These are phyloP conservation scores for Austrolebias charrua DNA, from an alignment of 2,797 vertebrate genomes.

Conservation along the genomic window DNA sequence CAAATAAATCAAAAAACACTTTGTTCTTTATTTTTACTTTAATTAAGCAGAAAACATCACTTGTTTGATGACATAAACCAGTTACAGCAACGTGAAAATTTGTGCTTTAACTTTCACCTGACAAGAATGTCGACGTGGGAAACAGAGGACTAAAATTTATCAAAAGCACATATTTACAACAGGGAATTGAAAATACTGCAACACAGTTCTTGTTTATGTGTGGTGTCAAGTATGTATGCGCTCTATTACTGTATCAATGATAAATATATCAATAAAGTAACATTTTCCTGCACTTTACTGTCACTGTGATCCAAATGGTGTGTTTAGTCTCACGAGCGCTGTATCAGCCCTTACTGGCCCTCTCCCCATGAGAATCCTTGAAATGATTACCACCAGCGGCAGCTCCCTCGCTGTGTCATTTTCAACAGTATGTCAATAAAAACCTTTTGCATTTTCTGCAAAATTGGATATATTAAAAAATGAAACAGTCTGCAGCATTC, in stretches of 20 bases:
- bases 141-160: slow-evolving; percentile 28
- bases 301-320: too few species aligned
- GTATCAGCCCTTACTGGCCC: too few species aligned
- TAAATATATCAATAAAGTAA: too few species aligned
- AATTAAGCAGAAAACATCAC: slow-evolving; percentile 68
- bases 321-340: too few species aligned
- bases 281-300: too few species aligned
- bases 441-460: not conserved
- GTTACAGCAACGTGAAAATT: slow-evolving; percentile 59
- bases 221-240: too few species aligned
- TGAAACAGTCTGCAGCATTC: not conserved
- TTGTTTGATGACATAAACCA: slow-evolving; percentile 60
- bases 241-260: too few species aligned
- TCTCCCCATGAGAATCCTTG: too few species aligned
- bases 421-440: not conserved
- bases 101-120: slow-evolving; percentile 3
- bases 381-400: too few species aligned
- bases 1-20: not conserved
- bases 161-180: slow-evolving; percentile 35
- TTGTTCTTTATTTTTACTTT: slow-evolving; percentile 51
- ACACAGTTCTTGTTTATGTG: slow-evolving; percentile 15
- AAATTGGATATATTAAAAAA: not conserved
- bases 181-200: slow-evolving; percentile 36
- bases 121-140: slow-evolving; percentile 46
- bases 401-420: slow-evolving; percentile 1